These are phyloP conservation scores for Drosophila obscura DNA, from an alignment of 1,140 invertebrate genomes.

Conservation along the genomic window DNA sequence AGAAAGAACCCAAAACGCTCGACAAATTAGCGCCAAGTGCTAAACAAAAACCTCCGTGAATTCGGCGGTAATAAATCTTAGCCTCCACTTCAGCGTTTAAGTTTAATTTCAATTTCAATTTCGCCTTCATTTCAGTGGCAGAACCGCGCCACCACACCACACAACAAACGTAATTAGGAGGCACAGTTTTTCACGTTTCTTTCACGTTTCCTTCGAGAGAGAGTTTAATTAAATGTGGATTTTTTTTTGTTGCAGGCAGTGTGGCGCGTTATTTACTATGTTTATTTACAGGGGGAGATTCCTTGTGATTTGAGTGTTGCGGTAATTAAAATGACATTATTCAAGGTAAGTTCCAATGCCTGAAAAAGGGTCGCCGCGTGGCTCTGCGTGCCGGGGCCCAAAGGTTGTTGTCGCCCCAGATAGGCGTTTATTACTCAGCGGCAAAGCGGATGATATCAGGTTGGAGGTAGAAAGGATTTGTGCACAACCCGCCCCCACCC, in stretches of 20 bases:
- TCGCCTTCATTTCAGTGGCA: constrained; percentile 8
- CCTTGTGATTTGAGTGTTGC: constrained; percentile 59
- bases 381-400: constrained; percentile 2
- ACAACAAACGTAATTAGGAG: constrained; percentile 66
- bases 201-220: constrained; percentile 32
- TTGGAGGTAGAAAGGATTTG: constrained; percentile 45
- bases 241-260: constrained; percentile 20
- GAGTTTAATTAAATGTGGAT: constrained; percentile 72
- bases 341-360: constrained; percentile 46
- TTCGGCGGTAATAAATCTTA: constrained; percentile 69
- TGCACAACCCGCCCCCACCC: neutral
- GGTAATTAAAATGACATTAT: constrained; percentile 83
- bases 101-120: constrained; percentile 4
- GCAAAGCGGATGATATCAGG: constrained; percentile 54
- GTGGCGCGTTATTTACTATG: constrained; percentile 23
- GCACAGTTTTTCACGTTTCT: constrained; percentile 33
- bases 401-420: constrained; percentile 44
- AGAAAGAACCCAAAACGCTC: constrained; percentile 7
- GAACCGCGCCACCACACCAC: constrained; percentile 2
- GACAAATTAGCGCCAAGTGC: constrained; percentile 56
- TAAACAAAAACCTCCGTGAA: constrained; percentile 38
- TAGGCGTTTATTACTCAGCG: constrained; percentile 68
- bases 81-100: constrained; percentile 21
- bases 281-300: constrained; percentile 44
- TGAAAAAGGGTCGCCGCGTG: constrained; percentile 48